These are phyloP conservation scores for Semotilus atromaculatus DNA, from an alignment of 2,797 vertebrate species.

Conservation along the genomic window DNA sequence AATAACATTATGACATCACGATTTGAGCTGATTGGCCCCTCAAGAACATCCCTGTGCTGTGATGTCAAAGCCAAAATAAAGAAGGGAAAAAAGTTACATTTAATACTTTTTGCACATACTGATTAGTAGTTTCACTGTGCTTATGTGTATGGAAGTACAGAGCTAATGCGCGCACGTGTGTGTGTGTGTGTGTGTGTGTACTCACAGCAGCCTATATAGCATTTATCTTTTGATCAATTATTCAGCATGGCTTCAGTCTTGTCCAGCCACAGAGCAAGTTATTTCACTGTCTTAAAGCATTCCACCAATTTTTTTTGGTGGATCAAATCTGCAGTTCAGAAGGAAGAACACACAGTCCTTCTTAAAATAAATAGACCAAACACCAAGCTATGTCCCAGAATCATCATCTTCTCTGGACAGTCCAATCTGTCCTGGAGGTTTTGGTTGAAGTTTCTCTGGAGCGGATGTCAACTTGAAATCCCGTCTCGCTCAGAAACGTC, in stretches of 20 bases:
- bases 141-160: too few species aligned
- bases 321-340: constrained; percentile 11
- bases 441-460: not conserved
- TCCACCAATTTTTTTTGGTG: not conserved
- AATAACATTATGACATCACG: not conserved
- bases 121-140: not conserved
- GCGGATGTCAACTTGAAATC: not conserved
- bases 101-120: not conserved
- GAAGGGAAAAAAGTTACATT: too few species aligned
- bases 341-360: not conserved
- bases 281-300: not conserved
- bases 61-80: not conserved
- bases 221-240: constrained; percentile 38
- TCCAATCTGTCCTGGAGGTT: not conserved
- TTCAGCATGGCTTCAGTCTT: not conserved
- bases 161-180: too few species aligned
- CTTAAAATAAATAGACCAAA: not conserved
- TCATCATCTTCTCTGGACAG: not conserved
- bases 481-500: not conserved
- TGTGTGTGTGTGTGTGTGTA: not conserved
- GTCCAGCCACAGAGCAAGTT: constrained; percentile 3
- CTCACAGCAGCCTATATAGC: not conserved
- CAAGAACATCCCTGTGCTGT: not conserved
- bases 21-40: not conserved
- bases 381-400: not conserved